phyloP scores from a whole-genome alignment of 2,888 invertebrate species.

The Endomychus coccineus region DNA sequence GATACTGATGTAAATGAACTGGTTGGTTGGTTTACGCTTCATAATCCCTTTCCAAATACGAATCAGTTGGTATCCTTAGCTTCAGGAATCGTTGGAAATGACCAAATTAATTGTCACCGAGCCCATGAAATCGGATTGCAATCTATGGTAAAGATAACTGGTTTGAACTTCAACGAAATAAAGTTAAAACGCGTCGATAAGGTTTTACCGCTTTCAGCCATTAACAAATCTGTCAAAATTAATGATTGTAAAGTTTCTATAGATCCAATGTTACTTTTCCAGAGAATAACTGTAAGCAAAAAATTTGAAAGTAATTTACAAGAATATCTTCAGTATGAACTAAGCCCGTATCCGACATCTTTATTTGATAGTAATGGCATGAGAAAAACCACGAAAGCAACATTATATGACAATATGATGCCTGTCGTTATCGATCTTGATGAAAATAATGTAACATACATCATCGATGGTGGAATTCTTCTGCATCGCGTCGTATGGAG shows the following conservation, averaged over 20 bases:
- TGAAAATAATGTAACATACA: constrained; percentile 16
- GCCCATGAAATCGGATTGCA: constrained; percentile 14
- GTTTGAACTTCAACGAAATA: constrained; percentile 21
- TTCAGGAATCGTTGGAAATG: constrained; percentile 28
- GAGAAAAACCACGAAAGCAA: constrained; percentile 19
- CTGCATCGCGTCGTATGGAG: constrained; percentile 19
- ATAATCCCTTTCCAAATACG: constrained; percentile 21
- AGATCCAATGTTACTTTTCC: constrained; percentile 23
- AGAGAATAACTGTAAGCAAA: constrained; percentile 24
- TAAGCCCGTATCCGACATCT: constrained; percentile 20
- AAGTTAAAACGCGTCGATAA: constrained; percentile 29
- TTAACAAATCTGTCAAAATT: constrained; percentile 20
- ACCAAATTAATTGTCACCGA: constrained; percentile 29
- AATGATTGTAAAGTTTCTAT: constrained; percentile 20
- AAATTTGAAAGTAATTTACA: constrained; percentile 25
- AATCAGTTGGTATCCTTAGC: constrained; percentile 24
- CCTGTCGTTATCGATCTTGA: constrained; percentile 10
- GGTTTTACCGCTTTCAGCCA: constrained; percentile 22
- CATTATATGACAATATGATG: constrained; percentile 13
- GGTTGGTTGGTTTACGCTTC: constrained; percentile 20
- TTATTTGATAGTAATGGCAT: constrained; percentile 22
- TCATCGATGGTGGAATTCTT: constrained; percentile 18
- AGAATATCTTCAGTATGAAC: constrained; percentile 22
- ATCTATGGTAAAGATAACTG: constrained; percentile 20
- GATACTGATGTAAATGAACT: constrained; percentile 23